Base-by-base conservation (phyloP, 2,888 invertebrate species). In the Ophion costatus region DNA sequence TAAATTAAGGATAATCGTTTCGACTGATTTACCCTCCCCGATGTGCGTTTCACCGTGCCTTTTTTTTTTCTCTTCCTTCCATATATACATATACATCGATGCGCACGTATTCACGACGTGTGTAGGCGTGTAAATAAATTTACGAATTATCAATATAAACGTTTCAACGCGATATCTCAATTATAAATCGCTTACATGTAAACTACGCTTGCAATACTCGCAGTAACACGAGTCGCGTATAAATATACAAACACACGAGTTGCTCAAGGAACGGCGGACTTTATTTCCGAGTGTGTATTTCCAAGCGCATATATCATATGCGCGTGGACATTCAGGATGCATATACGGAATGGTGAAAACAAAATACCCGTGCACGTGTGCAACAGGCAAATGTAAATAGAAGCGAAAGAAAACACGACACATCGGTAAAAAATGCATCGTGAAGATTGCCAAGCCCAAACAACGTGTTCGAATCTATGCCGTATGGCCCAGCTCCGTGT, bases 361-460 rank as follows among this genome's bases (percentile, higher is more conserved):
- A 77, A 56, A n/a, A 75, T 45, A 74, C n/a, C 57, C 20, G 56
- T 80, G 73, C 79, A 79, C 83, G 71, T 82, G 86, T 86, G 87
- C 87, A 87, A 87, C 87, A 87, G 87, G 86, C 87, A 78, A 80
- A 83, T 73, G 83, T 85, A 79, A 77, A 83, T 85, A 85, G 67
- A 75, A 57, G 24, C 51, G 74, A 79, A 75, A 29, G 59, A 66
- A 67, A 70, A 77, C 74, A 73, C 61, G 70, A 76, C n/a, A 67
- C 17, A 67, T 24, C 69, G 71, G 14, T 70, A 0, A 78, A 70
- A 84, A 64, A 64, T 74, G 63, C 22, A 33, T 24, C 64, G 38
- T 61, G n/a, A 24, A 66, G 45, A 45, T 80, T 59, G 17, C 11
- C 57, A 57, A 42, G 10, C 33, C 38, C 51, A 29, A 73, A 22